These are phyloP conservation scores for Myrmecobius fasciatus DNA, from an alignment of 2,113 vertebrate genomes.

Conservation along the genomic window DNA sequence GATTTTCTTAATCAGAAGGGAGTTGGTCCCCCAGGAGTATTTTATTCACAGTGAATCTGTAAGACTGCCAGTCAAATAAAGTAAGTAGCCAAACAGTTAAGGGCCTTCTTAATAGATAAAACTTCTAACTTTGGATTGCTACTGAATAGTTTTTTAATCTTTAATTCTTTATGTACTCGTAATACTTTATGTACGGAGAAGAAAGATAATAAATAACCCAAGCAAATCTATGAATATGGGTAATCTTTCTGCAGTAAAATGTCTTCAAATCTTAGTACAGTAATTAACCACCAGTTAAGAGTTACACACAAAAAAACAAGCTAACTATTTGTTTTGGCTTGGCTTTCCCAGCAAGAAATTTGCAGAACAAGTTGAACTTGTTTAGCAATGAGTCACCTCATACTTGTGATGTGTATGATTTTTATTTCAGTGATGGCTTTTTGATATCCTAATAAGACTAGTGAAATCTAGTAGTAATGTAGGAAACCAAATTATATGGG, in stretches of 20 bases:
- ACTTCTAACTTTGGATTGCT: constrained; percentile 60
- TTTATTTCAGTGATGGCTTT: constrained; percentile 77
- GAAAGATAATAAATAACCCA: background rate
- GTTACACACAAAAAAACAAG: constrained; percentile 73
- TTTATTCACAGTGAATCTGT: constrained; percentile 62
- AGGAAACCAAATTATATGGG: constrained; percentile 42
- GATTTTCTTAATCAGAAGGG: background rate
- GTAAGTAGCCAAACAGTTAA: constrained; percentile 75
- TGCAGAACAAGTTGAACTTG: constrained; percentile 78
- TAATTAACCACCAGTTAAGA: constrained; percentile 68
- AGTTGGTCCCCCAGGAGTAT: background rate
- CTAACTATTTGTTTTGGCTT: constrained; percentile 61
- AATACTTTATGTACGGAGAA: background rate
- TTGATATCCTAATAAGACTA: constrained; percentile 51
- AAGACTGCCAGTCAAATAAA: constrained; percentile 25
- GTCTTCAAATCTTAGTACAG: constrained; percentile 58
- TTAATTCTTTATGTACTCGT: constrained; percentile 48
- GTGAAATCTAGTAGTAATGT: constrained; percentile 59
- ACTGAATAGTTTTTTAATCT: constrained; percentile 51
- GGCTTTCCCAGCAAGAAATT: constrained; percentile 73
- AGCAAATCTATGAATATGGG: constrained; percentile 57
- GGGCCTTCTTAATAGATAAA: constrained; percentile 75
- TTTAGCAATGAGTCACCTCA: constrained; percentile 76
- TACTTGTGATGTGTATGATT: constrained; percentile 74
- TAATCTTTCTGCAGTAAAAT: constrained; percentile 27